A percentile compares a stretch with the other conserved stretches of the same genome.
Evolutionary conservation across 2,888 invertebrate species (phyloP).

Genomic region (Drosophila peninsularis): DNA sequence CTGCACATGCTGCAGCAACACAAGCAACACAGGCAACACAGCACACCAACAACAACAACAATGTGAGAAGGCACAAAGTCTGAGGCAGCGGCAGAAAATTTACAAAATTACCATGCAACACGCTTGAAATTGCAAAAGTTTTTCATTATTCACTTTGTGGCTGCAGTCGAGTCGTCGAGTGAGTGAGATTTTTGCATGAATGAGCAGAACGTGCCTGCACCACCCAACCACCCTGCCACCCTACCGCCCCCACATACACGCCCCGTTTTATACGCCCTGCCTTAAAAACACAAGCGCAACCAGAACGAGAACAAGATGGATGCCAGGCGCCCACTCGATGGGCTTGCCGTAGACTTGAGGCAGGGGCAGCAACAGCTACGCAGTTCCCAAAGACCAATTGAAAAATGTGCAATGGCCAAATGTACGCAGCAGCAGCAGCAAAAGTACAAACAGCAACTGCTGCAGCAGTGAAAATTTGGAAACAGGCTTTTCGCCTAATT

Average conservation of each 20-base stretch:
- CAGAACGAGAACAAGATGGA: constrained; percentile 65
- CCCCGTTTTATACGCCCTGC: neutral
- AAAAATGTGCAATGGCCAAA: constrained; percentile 76
- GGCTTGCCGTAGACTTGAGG: constrained; percentile 20
- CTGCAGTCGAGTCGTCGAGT: constrained; percentile 77
- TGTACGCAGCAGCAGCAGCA: constrained; percentile 52
- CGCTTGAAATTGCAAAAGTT: constrained; percentile 82
- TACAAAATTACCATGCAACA: constrained; percentile 80
- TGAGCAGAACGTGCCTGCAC: constrained; percentile 73
- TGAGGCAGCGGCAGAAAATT: constrained; percentile 64
- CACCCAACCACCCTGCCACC: too few species aligned
- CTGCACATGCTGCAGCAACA: constrained; percentile 42
- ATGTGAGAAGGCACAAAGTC: constrained; percentile 35
- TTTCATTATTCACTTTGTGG: constrained; percentile 83
- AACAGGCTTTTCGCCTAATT: constrained; percentile 79
- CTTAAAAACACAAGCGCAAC: constrained; percentile 26
- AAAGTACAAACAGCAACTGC: constrained; percentile 26
- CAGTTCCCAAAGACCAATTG: constrained; percentile 71
- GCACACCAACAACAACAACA: constrained; percentile 12
- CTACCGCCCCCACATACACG: neutral
- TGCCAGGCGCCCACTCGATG: constrained; percentile 59
- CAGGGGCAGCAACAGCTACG: constrained; percentile 12
- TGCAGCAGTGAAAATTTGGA: constrained; percentile 65
- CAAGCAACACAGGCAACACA: neutral
- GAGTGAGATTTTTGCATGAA: constrained; percentile 81